Percentiles rank a stretch among this genome's conserved stretches.
Conservation (phyloP, 1,140 invertebrate species). For the Polypedilum pembai region DNA sequence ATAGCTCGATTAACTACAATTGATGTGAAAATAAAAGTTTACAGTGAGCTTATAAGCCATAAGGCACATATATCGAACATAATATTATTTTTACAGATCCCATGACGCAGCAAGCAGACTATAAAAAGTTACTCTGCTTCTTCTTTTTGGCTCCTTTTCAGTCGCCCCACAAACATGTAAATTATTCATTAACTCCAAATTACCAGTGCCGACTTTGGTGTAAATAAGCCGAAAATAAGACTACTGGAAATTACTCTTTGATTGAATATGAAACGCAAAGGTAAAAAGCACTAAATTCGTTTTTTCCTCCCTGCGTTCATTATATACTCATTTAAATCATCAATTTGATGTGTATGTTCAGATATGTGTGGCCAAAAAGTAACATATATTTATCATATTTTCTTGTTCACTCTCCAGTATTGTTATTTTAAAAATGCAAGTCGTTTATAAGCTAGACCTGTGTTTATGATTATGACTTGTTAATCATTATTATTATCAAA, state of each 20-base stretch:
- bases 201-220: not conserved
- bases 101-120: no score
- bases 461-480: constrained; percentile 17
- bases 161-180: constrained; percentile 2
- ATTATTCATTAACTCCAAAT: constrained; percentile 14
- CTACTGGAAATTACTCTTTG: not conserved
- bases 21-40: no score
- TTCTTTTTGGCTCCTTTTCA: not conserved
- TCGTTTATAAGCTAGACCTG: not conserved
- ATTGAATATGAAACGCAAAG: constrained; percentile 18
- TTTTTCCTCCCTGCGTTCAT: not conserved
- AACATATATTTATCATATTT: not conserved
- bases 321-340: no score
- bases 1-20: no score
- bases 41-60: no score
- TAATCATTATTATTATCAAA: not conserved
- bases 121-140: not conserved
- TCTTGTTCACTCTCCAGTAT: not conserved
- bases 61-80: no score
- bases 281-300: not conserved
- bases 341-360: no score
- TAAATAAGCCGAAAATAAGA: not conserved
- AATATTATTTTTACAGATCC: no score
- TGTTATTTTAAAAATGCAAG: not conserved
- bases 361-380: no score